Evolutionary conservation across 2,113 vertebrate species (phyloP).

Genomic region (Oryzias woworae): DNA sequence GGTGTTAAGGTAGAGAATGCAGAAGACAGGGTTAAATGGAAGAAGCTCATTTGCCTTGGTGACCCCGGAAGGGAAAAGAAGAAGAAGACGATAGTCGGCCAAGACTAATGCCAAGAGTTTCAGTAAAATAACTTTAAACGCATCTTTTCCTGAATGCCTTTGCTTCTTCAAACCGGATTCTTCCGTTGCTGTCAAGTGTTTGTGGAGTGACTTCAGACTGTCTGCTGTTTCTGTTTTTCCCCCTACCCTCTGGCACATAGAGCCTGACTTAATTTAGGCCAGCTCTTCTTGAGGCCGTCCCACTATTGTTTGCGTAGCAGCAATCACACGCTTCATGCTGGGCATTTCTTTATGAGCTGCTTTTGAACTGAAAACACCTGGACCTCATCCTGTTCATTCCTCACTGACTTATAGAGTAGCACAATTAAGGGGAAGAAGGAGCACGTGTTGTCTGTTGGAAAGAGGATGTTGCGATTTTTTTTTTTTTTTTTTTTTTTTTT

Average conservation of each 20-base stretch:
- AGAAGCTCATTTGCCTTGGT: too few species aligned
- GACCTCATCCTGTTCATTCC: slow-evolving; percentile 46
- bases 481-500: too few species aligned
- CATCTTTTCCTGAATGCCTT: slow-evolving; percentile 11
- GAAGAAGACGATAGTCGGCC: too few species aligned
- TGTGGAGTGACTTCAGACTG: slow-evolving; percentile 65
- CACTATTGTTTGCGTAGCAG: slow-evolving; percentile 50
- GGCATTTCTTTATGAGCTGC: slow-evolving; percentile 57
- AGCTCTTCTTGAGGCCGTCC: slow-evolving; percentile 50
- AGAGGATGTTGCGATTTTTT: slow-evolving; percentile 33
- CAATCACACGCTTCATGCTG: slow-evolving; percentile 47
- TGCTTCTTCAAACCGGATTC: slow-evolving; percentile 14
- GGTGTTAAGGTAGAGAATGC: too few species aligned
- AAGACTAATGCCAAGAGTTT: slow-evolving; percentile 8
- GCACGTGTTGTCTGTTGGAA: slow-evolving; percentile 47
- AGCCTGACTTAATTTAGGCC: slow-evolving; percentile 49
- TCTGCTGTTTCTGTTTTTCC: neutral
- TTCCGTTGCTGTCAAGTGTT: slow-evolving; percentile 60
- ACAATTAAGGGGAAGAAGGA: slow-evolving; percentile 48
- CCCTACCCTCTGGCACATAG: slow-evolving; percentile 44
- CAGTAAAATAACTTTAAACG: slow-evolving; percentile 4
- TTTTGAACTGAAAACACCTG: slow-evolving; percentile 71
- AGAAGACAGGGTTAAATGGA: too few species aligned
- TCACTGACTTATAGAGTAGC: slow-evolving; percentile 49
- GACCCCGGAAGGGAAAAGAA: too few species aligned